Evolutionary conservation across 2,888 invertebrate genomes (phyloP).

Genomic region (Chydorus sphaericus): DNA sequence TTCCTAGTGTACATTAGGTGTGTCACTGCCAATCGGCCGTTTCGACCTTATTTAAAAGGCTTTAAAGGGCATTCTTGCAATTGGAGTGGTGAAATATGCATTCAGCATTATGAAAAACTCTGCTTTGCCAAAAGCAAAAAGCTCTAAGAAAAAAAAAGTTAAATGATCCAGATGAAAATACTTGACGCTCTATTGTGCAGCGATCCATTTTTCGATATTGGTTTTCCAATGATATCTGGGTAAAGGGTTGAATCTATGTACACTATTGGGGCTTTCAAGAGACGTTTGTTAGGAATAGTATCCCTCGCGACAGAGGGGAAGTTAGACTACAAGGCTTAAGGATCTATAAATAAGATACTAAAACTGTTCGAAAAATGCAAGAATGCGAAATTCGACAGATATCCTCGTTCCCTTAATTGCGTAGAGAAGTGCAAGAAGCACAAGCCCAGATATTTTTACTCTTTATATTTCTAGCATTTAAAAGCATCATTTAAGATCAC

Average conservation of each 20-base stretch:
- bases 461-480: not conserved
- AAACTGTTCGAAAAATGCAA: not conserved
- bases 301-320: not conserved
- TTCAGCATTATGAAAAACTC: not conserved
- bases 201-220: not conserved
- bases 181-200: not conserved
- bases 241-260: not conserved
- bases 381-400: not conserved
- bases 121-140: too few species aligned
- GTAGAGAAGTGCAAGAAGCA: slow-evolving; percentile 1
- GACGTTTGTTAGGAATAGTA: not conserved
- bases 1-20: not conserved
- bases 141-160: slow-evolving; percentile 1
- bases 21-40: not conserved
- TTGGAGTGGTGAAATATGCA: not conserved
- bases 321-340: not conserved
- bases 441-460: not conserved
- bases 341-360: not conserved
- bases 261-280: not conserved
- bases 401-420: slow-evolving; percentile 4
- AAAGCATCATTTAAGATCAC: not conserved
- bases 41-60: not conserved
- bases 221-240: slow-evolving; percentile 1
- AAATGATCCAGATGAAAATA: not conserved
- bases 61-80: not conserved